Evolutionary conservation across 2,888 invertebrate species (phyloP), one percentile per base, ranked within the genome.

Genomic region (Dryococelus australis): DNA sequence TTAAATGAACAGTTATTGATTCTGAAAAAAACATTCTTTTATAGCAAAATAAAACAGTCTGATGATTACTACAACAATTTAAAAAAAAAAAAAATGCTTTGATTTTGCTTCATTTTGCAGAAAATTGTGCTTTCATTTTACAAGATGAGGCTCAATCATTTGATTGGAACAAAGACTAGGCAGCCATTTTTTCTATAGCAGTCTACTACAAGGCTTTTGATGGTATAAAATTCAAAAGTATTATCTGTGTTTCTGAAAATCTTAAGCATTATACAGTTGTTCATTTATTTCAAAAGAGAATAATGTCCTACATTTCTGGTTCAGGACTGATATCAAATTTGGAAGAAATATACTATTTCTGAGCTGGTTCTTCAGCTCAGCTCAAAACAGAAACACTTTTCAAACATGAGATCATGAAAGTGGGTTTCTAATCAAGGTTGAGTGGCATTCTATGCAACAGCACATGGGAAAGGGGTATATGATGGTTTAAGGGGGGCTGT

Each of bases 391-490:
- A 27, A 83, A 83, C 9, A 83, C 13, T 24, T 83, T 65, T 65
- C n/a, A 65, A 65, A 8, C n/a, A 20, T 65, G 65, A 0, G 12
- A n/a, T 9, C 65, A 65, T n/a, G n/a, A 16, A 16, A 65, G n/a
- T n/a, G 65, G 24, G 8, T 65, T 65, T 65, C 2, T 0, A 65
- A 65, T 83, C 83, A 27, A 83, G 35, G 83, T 35, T 83, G 35
- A 35, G 28, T 83, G 83, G 83, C 83, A 83, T 83, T 83, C 83
- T 83, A 35, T 35, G 28, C 13, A 27, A 83, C 83, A 83, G 35
- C 83, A 28, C 28, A 28, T 35, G 83, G 83, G 28, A 35, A 83
- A 83, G 35, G 9, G 12, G 83, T 35, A 35, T 5, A 35, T 35
- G 83, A 83, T 83, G 83, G 83, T 0, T n/a, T 83, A 24, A 24